Conservation (phyloP, 2,113 vertebrate genomes). For the Pelmatolapia mariae region DNA sequence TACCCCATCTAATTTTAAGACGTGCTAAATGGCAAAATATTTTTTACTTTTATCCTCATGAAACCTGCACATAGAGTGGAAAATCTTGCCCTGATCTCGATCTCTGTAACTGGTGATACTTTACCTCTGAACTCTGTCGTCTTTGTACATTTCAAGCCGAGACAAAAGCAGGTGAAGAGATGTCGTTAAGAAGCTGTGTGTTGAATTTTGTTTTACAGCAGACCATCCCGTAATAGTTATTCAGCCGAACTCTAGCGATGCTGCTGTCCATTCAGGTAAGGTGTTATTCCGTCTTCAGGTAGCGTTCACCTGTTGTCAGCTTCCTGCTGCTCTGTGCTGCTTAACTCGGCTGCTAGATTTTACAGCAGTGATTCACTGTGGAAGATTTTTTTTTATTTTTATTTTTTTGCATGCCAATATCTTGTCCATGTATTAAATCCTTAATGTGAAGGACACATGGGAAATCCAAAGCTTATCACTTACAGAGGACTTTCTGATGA, state of each 20-base stretch:
- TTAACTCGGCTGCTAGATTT: neutral
- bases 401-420: neutral
- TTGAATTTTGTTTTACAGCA: slow-evolving; percentile 43
- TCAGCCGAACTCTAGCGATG: slow-evolving; percentile 39
- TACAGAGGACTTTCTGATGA: neutral
- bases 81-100: neutral
- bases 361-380: neutral
- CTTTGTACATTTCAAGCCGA: neutral
- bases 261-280: slow-evolving; percentile 8
- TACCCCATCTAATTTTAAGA: neutral
- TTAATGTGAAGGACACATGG: neutral
- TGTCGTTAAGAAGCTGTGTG: neutral
- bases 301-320: neutral
- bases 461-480: neutral
- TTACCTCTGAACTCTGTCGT: neutral
- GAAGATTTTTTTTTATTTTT: neutral
- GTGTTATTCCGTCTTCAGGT: neutral
- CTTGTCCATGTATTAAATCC: neutral
- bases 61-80: rapidly evolving
- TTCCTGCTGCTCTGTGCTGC: neutral
- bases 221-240: slow-evolving; percentile 32
- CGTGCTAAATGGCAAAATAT: neutral
- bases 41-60: neutral
- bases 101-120: neutral
- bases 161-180: neutral